These are phyloP conservation scores for Mugil cephalus DNA, from an alignment of 2,113 vertebrate genomes.

Conservation along the genomic window DNA sequence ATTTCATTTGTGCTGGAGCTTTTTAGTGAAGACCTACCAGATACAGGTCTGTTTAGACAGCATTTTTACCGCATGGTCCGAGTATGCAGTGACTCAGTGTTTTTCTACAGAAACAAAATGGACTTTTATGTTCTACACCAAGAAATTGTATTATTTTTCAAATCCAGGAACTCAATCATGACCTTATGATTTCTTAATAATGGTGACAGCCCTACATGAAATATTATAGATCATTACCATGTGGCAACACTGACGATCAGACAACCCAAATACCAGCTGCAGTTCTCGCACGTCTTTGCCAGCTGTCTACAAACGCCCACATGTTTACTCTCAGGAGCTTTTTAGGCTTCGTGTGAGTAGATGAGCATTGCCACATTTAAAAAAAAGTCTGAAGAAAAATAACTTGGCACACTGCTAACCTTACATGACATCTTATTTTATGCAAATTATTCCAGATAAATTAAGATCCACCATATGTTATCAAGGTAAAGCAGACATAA, in stretches of 20 bases:
- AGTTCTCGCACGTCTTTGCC: constrained; percentile 34
- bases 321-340: constrained; percentile 43
- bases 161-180: constrained; percentile 14
- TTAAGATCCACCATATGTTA: too few relatives aligned
- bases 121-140: not conserved
- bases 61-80: constrained; percentile 1
- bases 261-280: constrained; percentile 44
- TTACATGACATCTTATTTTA: not conserved
- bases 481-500: too few relatives aligned
- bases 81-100: constrained; percentile 7
- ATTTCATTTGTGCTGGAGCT: not conserved
- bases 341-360: constrained; percentile 23
- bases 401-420: not conserved
- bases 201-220: not conserved
- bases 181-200: constrained; percentile 9
- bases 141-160: constrained; percentile 4
- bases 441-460: not conserved
- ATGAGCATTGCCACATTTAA: constrained; percentile 1
- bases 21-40: not conserved
- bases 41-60: constrained; percentile 10
- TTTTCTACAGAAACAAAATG: not conserved
- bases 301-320: constrained; percentile 43
- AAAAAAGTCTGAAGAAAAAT: not conserved
- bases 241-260: constrained; percentile 43
- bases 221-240: constrained; percentile 39